A percentile compares a stretch with the other conserved stretches of the same genome.
These are phyloP conservation scores for Rattus rattus DNA, from an alignment of 2,113 vertebrate species.

Conservation along the genomic window DNA sequence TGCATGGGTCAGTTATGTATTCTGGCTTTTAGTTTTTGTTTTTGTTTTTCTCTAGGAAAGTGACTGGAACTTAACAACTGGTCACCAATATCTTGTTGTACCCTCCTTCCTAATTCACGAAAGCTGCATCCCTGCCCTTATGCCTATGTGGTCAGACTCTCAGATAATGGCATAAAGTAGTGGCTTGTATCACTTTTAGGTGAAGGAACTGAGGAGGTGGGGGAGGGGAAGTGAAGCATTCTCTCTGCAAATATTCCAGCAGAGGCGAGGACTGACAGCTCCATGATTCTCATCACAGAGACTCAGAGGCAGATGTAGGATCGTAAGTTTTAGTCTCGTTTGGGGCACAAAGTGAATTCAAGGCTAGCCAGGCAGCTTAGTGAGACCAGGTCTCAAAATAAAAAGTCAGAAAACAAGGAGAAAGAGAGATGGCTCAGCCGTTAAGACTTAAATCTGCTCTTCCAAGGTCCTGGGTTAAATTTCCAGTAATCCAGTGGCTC, in stretches of 20 bases:
- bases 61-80: background rate
- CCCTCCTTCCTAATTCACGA: background rate
- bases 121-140: too few species aligned
- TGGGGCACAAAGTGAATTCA: background rate
- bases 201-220: background rate
- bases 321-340: background rate
- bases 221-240: background rate
- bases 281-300: background rate
- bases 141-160: background rate
- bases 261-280: background rate
- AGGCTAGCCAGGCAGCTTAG: background rate
- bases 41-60: background rate
- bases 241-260: background rate
- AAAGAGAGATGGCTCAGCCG: background rate
- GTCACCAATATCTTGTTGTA: background rate
- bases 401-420: background rate
- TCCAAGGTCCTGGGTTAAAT: too few species aligned
- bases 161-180: background rate
- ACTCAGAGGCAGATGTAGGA: background rate
- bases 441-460: too few species aligned
- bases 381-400: background rate
- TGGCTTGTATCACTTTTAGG: background rate
- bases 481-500: too few species aligned
- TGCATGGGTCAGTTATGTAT: accelerated
- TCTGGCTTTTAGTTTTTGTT: background rate